Base-by-base conservation (phyloP, 2,113 vertebrate species). In the Tursiops truncatus region DNA sequence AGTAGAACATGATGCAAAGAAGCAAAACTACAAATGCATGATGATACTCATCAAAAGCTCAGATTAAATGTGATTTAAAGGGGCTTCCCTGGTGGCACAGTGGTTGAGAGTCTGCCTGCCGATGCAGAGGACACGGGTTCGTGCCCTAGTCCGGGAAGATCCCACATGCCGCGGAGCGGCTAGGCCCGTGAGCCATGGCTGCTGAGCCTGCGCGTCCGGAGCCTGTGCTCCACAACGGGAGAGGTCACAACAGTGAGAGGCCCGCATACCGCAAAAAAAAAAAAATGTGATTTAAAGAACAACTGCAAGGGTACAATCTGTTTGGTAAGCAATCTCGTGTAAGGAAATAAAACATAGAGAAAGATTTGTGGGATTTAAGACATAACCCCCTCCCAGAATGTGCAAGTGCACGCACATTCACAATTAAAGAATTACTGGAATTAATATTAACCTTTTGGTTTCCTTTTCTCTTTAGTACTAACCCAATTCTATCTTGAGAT, bases 31-130 rank as follows among this genome's bases (percentile, higher is more conserved):
- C 96, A 97, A 79, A 38, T 82, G 84, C 10, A 89, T 94, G 74
- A 33, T 94, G 86, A 85, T 65, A 62, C 26, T 73, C n/a, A 73
- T 1, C 83, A 23, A 73, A 79, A 82, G 85, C 70, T 44, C 63
- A 95, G 96, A 95, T 96, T 94, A 33, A 95, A 95, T 44, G 87
- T 38, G 25, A 93, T 62, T 90, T 90, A 67, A 63, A 77, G 38
- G 44, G 44, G 44, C 44, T 44, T 44, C 44, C 44, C 44, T 44
- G 44, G 44, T 44, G 44, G 44, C 1, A 1, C 44, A 44, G 44
- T 44, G 44, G 44, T 44, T 44, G 44, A 44, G 1, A 44, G 8
- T 44, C 44, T 8, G 41, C 41, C 41, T 44, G 41, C 41, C 6
- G 41, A 44, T 44, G 41, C 38, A 38, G 38, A 4, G 38, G 38